A percentile compares a stretch with the other conserved stretches of the same genome.
Evolutionary conservation across 2,888 invertebrate species (phyloP).

Genomic region (Mythimna ferrago): DNA sequence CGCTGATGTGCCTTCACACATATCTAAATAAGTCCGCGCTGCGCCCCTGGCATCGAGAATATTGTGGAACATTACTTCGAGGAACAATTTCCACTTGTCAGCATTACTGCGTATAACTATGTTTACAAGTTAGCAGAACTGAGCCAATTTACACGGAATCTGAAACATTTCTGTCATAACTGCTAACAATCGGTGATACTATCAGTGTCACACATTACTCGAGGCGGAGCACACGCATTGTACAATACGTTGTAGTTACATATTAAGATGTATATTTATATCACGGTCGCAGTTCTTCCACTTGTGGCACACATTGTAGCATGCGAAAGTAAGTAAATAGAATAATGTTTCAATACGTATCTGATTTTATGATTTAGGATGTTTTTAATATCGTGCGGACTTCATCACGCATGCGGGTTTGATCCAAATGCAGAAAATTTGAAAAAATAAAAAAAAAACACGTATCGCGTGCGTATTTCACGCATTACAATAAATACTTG

Average conservation of each 20-base stretch:
- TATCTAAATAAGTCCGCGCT: no score
- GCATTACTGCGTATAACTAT: constrained; percentile 39
- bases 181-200: constrained; percentile 11
- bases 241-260: constrained; percentile 12
- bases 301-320: constrained; percentile 44
- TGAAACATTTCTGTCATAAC: constrained; percentile 1
- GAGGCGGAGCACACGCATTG: constrained; percentile 19
- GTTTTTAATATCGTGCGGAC: no score
- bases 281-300: constrained; percentile 51
- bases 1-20: no score
- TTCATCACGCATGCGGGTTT: no score
- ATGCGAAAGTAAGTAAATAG: constrained; percentile 53
- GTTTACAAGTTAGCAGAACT: constrained; percentile 44
- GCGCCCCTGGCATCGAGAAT: background rate
- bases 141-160: constrained; percentile 34
- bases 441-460: no score
- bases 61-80: constrained; percentile 28
- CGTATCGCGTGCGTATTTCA: no score
- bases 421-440: no score
- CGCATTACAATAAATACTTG: no score
- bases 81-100: constrained; percentile 28
- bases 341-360: no score
- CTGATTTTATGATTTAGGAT: no score
- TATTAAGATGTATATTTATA: constrained; percentile 53
- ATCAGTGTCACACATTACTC: constrained; percentile 35